These are phyloP conservation scores for Urocynchramus pylzowi DNA, from an alignment of 2,113 vertebrate genomes.

Conservation along the genomic window DNA sequence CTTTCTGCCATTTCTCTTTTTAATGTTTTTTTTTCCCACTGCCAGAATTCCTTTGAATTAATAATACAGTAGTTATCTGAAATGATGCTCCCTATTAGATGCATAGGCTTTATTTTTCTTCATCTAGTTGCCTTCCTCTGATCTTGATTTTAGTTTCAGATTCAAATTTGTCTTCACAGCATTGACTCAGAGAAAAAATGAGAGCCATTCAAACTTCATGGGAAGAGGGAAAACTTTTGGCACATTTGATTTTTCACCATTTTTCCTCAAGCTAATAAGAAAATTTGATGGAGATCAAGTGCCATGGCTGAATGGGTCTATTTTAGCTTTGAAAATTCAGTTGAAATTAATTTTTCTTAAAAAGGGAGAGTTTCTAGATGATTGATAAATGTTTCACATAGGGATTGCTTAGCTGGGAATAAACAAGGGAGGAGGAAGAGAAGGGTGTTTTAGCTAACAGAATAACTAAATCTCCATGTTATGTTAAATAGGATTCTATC, in stretches of 20 bases:
- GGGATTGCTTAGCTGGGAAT: neutral
- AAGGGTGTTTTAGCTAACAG: neutral
- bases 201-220: neutral
- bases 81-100: neutral
- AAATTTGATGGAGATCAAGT: neutral
- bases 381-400: neutral
- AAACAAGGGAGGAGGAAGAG: neutral
- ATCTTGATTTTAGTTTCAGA: neutral
- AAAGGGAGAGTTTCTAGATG: neutral
- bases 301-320: neutral
- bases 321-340: neutral
- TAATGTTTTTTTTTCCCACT: neutral
- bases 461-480: neutral
- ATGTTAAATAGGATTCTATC: neutral
- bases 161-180: neutral
- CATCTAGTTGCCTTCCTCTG: neutral
- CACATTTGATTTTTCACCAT: neutral
- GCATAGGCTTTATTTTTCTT: neutral
- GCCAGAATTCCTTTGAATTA: neutral
- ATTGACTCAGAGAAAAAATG: neutral
- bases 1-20: neutral
- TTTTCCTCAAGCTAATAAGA: neutral
- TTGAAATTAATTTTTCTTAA: neutral
- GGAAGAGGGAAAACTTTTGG: neutral
- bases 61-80: neutral